Evolutionary conservation across 2,113 vertebrate genomes (phyloP).

Genomic region (Nestor notabilis): DNA sequence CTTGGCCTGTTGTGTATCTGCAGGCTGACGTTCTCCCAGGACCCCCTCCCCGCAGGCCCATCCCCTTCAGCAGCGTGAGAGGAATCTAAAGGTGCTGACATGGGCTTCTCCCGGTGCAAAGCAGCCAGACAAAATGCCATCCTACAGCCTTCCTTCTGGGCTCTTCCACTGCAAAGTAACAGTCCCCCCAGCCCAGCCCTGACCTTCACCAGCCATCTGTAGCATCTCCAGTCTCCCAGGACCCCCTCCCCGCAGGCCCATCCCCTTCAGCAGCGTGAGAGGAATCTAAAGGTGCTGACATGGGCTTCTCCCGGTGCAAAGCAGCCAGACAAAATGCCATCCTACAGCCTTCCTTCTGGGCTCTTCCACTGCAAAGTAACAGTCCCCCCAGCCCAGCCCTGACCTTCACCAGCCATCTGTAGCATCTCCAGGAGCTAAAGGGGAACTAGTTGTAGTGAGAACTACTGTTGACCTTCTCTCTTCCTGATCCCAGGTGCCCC

Average conservation of each 20-base stretch:
- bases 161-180: neutral
- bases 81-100: neutral
- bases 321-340: neutral
- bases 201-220: neutral
- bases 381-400: neutral
- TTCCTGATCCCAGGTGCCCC: rapidly evolving
- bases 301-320: neutral
- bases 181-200: neutral
- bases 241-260: neutral
- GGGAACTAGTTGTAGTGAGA: rapidly evolving
- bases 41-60: neutral
- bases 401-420: neutral
- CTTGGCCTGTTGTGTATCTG: neutral
- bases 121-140: neutral
- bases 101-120: neutral
- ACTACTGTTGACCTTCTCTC: neutral
- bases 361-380: neutral
- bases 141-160: neutral
- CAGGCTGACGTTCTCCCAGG: neutral
- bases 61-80: neutral
- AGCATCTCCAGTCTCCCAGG: neutral
- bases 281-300: neutral
- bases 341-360: neutral
- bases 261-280: neutral
- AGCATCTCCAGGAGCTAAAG: neutral